Percentiles rank a stretch among this genome's conserved stretches.
Evolutionary conservation across 2,113 vertebrate species (phyloP).

Genomic region (Urocitellus parryii): DNA sequence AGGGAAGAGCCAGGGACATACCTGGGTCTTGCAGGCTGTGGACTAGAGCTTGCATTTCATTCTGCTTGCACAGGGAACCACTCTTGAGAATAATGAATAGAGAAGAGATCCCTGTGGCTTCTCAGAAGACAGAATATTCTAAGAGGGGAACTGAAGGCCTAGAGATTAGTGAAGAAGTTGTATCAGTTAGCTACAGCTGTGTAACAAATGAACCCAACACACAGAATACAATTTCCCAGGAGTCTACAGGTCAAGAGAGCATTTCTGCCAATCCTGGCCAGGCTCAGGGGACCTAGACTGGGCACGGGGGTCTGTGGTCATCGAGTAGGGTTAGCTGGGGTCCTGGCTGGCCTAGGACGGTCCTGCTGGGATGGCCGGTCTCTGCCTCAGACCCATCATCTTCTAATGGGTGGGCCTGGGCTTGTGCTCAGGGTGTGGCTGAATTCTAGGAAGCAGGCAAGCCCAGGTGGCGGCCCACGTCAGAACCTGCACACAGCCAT

Average conservation of each 20-base stretch:
- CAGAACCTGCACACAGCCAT: no score
- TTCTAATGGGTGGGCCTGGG: neutral
- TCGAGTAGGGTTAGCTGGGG: neutral
- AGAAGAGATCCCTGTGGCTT: neutral
- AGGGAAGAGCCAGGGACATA: neutral
- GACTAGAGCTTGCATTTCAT: neutral
- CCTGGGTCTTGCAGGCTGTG: neutral
- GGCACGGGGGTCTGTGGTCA: neutral
- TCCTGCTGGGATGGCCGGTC: neutral
- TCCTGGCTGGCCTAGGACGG: neutral
- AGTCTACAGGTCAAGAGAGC: neutral
- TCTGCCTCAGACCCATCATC: neutral
- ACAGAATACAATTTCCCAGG: neutral
- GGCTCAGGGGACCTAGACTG: neutral
- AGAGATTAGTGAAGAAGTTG: neutral
- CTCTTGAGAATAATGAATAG: no score
- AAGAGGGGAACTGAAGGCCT: neutral
- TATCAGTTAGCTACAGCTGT: neutral
- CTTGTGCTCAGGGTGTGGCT: neutral
- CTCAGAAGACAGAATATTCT: neutral
- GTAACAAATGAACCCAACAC: neutral
- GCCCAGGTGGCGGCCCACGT: neutral
- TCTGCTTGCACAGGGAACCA: neutral
- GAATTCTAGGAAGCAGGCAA: neutral
- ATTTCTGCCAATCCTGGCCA: neutral